A percentile compares a stretch with the other conserved stretches of the same genome.
Evolutionary conservation across 1,140 invertebrate species (phyloP).

Genomic region (Anadara kagoshimensis): DNA sequence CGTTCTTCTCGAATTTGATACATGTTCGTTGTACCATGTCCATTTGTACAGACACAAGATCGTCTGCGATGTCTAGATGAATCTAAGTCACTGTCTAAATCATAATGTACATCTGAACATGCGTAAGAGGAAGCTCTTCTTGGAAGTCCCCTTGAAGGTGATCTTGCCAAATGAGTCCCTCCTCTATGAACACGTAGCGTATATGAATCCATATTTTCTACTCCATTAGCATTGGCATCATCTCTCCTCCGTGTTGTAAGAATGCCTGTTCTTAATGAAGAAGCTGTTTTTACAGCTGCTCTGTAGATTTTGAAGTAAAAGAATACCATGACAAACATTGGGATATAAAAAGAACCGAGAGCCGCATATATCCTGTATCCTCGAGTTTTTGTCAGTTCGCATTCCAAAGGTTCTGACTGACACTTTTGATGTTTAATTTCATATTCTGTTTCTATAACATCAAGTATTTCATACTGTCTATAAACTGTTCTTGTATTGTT

Average conservation of each 20-base stretch:
- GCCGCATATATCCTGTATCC: constrained; percentile 96
- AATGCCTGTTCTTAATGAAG: constrained; percentile 87
- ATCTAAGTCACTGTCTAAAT: too few species aligned
- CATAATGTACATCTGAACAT: too few species aligned
- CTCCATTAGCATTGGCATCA: constrained; percentile 13
- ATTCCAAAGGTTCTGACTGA: constrained; percentile 67
- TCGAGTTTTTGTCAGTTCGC: constrained; percentile 91
- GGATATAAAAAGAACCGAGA: constrained; percentile 94
- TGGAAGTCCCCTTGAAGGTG: background rate
- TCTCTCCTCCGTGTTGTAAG: constrained; percentile 84
- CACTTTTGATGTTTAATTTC: background rate
- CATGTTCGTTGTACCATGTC: background rate
- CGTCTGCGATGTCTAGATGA: too few species aligned
- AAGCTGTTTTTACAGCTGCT: constrained; percentile 90
- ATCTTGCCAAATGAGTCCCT: constrained; percentile 43
- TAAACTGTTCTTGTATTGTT: constrained; percentile 7
- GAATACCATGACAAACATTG: constrained; percentile 97
- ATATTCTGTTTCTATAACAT: background rate
- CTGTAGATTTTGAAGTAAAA: constrained; percentile 96
- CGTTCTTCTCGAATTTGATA: background rate
- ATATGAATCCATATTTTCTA: constrained; percentile 73
- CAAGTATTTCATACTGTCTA: constrained; percentile 8
- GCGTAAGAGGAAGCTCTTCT: background rate
- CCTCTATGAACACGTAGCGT: constrained; percentile 94
- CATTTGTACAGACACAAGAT: too few species aligned